Base-by-base conservation (phyloP, 2,888 invertebrate genomes). In the Cerastoderma edule region DNA sequence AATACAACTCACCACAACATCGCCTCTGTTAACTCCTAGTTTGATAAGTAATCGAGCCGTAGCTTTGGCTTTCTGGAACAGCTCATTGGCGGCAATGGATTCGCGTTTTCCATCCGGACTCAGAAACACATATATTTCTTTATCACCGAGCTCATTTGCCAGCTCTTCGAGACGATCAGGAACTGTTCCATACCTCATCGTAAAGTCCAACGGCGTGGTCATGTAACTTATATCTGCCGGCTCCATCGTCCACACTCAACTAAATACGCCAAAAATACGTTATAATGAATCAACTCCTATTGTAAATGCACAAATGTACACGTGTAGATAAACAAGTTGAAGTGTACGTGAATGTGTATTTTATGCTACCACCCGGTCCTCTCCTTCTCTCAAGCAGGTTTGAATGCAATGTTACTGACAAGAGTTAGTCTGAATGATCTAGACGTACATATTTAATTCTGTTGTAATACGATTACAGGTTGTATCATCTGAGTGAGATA, bases 111-210 rank as follows among this genome's bases (percentile, higher is more conserved):
- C 74, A 44, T 68, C 74, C 0, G 65, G 74, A n/a, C 35, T 27
- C 3, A 78, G 48, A 50, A 74, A 74, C 3, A 74, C 70, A 27
- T 74, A 78, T 2, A 65, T 60, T n/a, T 77, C 77, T 27, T 67
- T 72, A 33, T 72, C 69, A 3, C 69, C 67, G 30, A 30, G 56
- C 56, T 50, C n/a, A 24, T 64, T 46, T 27, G 67, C 72, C 27
- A 57, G 39, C 19, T 48, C 35, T 5, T 54, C 39, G 2, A 72
- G 54, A 13, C 72, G 32, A 16, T 66, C 67, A 28, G 68, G 67
- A 6, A 69, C 46, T 16, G 69, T 71, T 8, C 66, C 24, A 50
- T 73, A 77, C 2, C 33, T 32, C 32, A 66, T 66, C 16, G 24
- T 33, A 24, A 57, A 66, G 39, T 28, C 50, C 30, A n/a, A n/a